Base-by-base conservation (phyloP, 2,113 vertebrate genomes). In the Oreochromis spilurus region DNA sequence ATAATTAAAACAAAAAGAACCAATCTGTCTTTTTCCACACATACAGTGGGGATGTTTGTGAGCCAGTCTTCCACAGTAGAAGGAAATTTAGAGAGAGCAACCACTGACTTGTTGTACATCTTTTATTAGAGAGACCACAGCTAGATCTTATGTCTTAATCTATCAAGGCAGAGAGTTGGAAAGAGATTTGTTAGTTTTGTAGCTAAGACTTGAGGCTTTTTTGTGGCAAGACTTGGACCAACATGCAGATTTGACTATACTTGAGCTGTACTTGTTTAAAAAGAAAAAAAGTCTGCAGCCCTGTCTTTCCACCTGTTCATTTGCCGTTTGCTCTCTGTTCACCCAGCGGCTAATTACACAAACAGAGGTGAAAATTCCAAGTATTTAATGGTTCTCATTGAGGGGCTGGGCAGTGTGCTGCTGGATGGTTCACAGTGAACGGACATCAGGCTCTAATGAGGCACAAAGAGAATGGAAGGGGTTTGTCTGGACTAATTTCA, bases 401-500 rank as follows among this genome's bases (percentile, higher is more conserved):
- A 86, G 53, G 58, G 77, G 48, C 80, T 45, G 83, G 77, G 31
- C 48, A 24, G 84, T 62, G 55, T 55, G 80, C 77, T 84, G 50
- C 85, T 81, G 84, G 54, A 82, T 78, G 67, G 48, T 55, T 87
- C 87, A 50, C 65, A 77, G 50, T 24, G 81, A 94, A 89, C 53
- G 82, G 89, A 81, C 89, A 86, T 86, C 78, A 38, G 70, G 70
- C 87, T 90, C 50, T 93, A 94, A 94, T 93, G 88, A 93, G 91
- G 88, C 93, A 89, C 84, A 90, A 53, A 87, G 85, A 92, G 48
- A 92, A 92, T 90, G 78, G 82, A 88, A 88, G 48, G 62, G 84
- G 87, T 88, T 90, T 90, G 90, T 92, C 86, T 84, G 82, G 57
- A 88, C 90, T 95, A 91, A 93, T 92, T 94, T 90, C 90, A 94